Conservation (phyloP, 2,797 vertebrate genomes). For the Poliocrania exsul region DNA sequence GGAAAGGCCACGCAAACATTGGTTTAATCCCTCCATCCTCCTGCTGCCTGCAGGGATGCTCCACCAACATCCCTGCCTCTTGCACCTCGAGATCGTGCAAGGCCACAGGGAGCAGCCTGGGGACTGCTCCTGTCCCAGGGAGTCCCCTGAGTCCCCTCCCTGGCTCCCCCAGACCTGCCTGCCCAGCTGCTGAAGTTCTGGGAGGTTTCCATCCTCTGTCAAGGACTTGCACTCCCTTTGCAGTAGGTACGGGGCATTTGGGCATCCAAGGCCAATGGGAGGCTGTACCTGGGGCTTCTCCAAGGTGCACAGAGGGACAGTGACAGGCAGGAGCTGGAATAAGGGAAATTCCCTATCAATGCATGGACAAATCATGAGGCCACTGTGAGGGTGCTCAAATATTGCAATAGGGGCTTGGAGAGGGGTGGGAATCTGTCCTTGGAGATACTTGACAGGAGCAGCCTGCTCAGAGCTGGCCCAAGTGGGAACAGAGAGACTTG, state of each 20-base stretch:
- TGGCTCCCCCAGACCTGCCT: neutral
- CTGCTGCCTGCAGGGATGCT: neutral
- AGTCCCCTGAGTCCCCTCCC: neutral
- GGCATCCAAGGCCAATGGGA: neutral
- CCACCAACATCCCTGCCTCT: neutral
- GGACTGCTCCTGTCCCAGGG: neutral
- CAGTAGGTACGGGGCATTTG: neutral
- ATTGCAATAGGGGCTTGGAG: neutral
- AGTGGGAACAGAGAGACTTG: neutral
- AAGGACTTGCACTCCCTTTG: accelerated
- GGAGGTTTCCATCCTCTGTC: neutral
- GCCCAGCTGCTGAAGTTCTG: accelerated
- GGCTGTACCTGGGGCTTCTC: neutral
- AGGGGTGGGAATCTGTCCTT: neutral
- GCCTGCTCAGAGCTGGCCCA: accelerated
- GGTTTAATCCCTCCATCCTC: constrained; percentile 19
- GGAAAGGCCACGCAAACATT: constrained; percentile 46
- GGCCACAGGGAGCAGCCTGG: neutral
- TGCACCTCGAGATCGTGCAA: neutral
- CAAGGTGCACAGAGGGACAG: neutral
- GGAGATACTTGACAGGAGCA: neutral
- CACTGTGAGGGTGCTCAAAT: neutral
- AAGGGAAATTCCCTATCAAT: neutral
- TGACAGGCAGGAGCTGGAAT: neutral
- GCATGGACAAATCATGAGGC: neutral